Percentiles rank a stretch among this genome's conserved stretches.
phyloP scores from a whole-genome alignment of 2,797 vertebrate species.

The Lycodopsis pacificus region DNA sequence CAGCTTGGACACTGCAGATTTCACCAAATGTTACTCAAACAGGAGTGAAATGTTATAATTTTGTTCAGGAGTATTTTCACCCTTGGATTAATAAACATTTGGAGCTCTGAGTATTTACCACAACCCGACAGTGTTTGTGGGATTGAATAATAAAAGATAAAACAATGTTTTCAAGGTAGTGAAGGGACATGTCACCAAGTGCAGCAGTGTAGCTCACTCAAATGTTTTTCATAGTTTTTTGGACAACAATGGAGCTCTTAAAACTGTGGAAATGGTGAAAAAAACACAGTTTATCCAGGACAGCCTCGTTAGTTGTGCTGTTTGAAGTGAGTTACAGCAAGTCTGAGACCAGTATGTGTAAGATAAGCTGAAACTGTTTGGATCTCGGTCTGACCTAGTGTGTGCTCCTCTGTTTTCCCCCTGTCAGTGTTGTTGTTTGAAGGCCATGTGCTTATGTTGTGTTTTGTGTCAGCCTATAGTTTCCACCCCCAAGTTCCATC shows the following conservation, averaged over 20 bases:
- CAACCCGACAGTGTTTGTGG: no score
- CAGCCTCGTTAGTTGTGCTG: neutral
- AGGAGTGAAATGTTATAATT: neutral
- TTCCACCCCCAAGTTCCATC: no score
- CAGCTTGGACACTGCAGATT: neutral
- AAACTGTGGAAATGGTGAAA: neutral
- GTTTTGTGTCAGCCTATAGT: no score
- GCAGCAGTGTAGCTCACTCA: no score
- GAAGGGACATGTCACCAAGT: neutral
- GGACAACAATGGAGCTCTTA: no score
- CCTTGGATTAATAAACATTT: neutral
- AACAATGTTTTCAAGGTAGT: neutral
- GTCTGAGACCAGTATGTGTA: neutral
- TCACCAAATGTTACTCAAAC: neutral
- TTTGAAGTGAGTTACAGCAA: neutral
- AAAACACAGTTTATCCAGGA: neutral
- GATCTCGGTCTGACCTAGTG: no score
- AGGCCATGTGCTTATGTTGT: no score
- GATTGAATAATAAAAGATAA: neutral
- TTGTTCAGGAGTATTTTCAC: neutral
- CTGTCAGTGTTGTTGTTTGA: no score
- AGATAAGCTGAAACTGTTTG: neutral
- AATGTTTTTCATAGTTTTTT: no score
- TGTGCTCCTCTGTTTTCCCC: no score
- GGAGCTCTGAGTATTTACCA: neutral